A percentile compares a stretch with the other conserved stretches of the same genome.
Evolutionary conservation across 2,113 vertebrate genomes (phyloP).

Genomic region (Urocitellus parryii): DNA sequence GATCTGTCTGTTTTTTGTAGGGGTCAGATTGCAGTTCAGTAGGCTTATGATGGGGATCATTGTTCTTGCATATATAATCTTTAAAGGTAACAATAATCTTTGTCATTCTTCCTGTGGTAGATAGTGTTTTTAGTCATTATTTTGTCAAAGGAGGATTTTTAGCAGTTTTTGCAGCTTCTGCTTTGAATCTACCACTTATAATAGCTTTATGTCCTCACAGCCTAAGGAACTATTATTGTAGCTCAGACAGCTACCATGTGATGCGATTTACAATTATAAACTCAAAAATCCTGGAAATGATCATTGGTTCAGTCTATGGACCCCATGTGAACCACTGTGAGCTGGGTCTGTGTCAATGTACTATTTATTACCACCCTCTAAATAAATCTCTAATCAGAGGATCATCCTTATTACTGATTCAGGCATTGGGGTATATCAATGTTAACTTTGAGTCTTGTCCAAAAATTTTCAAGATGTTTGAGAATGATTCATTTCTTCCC

Average conservation of each 20-base stretch:
- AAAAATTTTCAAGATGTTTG: background rate
- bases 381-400: background rate
- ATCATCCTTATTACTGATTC: background rate
- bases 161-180: background rate
- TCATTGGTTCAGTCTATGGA: background rate
- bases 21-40: background rate
- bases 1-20: background rate
- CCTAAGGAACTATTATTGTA: background rate
- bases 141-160: background rate
- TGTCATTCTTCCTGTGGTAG: background rate
- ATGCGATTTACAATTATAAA: background rate
- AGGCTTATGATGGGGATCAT: background rate
- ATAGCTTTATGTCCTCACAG: background rate
- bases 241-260: background rate
- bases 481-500: background rate
- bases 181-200: background rate
- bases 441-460: background rate
- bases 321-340: background rate
- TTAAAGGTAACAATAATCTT: slow-evolving; percentile 21
- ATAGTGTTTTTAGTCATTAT: background rate
- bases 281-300: background rate
- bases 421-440: background rate
- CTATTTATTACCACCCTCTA: background rate
- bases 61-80: background rate
- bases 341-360: background rate